Evolutionary conservation across 2,797 vertebrate genomes (phyloP).

Genomic region (Mionectes olivaceus): DNA sequence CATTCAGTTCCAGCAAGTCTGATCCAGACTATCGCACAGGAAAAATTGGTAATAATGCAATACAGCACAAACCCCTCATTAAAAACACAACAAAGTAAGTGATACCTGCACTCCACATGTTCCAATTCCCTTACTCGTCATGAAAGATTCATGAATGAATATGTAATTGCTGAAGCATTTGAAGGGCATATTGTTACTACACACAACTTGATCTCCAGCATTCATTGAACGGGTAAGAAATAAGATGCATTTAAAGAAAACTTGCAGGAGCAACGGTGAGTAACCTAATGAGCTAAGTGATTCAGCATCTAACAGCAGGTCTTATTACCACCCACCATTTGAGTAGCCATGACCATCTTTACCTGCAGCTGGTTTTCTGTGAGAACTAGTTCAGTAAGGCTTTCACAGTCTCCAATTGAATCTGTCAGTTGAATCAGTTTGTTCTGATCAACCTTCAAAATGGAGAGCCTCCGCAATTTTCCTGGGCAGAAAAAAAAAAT

Average conservation of each 20-base stretch:
- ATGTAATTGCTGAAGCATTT: background rate
- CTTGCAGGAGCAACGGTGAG: background rate
- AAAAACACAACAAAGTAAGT: background rate
- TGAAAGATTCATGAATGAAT: constrained; percentile 13
- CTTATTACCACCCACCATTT: background rate
- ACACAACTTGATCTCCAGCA: background rate
- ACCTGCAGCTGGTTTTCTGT: constrained; percentile 97
- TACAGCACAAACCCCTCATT: rapidly evolving
- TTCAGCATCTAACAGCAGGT: background rate
- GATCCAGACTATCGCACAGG: background rate
- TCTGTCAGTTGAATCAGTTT: constrained; percentile 90
- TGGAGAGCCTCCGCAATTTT: constrained; percentile 90
- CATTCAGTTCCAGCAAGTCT: background rate
- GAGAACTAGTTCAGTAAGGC: constrained; percentile 94
- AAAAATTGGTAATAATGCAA: background rate
- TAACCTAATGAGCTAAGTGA: background rate
- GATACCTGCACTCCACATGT: background rate
- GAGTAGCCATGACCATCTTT: constrained; percentile 45
- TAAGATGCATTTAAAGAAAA: background rate
- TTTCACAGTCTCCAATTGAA: constrained; percentile 94
- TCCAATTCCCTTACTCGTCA: background rate
- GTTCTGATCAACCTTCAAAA: constrained; percentile 97
- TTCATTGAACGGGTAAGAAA: constrained; percentile 8
- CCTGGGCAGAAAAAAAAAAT: constrained; percentile 75
- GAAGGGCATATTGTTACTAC: background rate